Evolutionary conservation across 2,888 invertebrate species (phyloP).

Genomic region (Cenopis cana): DNA sequence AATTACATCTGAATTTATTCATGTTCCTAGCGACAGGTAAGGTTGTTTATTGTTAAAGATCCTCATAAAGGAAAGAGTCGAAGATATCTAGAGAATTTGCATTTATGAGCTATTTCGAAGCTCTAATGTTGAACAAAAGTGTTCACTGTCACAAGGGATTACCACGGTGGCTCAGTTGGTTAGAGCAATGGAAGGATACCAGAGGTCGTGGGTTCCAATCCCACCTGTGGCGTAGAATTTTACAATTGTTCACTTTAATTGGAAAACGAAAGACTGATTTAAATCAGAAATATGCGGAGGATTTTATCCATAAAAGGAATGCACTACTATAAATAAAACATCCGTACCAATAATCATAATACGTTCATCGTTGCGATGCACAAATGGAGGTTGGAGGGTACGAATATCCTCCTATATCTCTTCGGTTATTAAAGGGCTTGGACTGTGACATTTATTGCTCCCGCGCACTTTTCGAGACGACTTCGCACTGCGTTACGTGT

Average conservation of each 20-base stretch:
- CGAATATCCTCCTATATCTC: constrained; percentile 31
- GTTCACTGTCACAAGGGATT: no score
- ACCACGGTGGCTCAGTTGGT: no score
- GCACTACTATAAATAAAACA: constrained; percentile 25
- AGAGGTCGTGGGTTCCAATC: no score
- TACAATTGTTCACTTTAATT: no score
- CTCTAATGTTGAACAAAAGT: neutral
- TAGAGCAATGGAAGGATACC: no score
- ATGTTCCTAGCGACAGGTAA: neutral
- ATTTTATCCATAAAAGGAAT: neutral
- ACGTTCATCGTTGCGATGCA: constrained; percentile 19
- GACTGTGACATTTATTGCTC: constrained; percentile 64
- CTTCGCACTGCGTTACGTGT: constrained; percentile 62
- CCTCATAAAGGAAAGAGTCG: no score
- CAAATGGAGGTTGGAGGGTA: constrained; percentile 16
- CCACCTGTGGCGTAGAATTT: no score
- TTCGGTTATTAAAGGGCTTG: constrained; percentile 55
- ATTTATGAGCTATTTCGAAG: neutral
- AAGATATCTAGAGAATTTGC: no score
- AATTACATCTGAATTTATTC: constrained; percentile 34
- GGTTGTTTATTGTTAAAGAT: no score
- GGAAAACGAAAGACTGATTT: no score
- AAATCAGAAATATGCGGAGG: neutral
- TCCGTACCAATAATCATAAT: constrained; percentile 24
- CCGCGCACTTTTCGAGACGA: constrained; percentile 66